These are phyloP conservation scores for Zygothrica quintamaculata DNA, from an alignment of 2,888 invertebrate species.

Conservation along the genomic window DNA sequence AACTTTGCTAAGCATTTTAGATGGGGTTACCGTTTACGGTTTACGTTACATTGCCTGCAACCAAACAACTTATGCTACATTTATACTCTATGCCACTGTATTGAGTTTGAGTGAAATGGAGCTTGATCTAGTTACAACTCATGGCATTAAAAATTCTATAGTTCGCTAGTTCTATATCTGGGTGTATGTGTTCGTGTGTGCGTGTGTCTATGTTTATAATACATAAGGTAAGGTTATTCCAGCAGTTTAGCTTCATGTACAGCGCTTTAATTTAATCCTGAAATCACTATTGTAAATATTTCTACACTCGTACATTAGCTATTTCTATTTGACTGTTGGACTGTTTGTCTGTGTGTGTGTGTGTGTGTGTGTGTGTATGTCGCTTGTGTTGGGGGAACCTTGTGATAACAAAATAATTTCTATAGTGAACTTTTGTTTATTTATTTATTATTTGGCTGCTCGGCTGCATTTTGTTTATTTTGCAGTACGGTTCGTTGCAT, in stretches of 20 bases:
- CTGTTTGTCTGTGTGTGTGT: no score
- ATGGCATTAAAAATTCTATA: neutral
- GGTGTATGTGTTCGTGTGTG: no score
- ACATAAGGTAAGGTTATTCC: no score
- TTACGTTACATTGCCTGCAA: slow-evolving; percentile 9
- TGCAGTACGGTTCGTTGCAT: slow-evolving; percentile 11
- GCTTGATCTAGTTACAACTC: slow-evolving; percentile 52
- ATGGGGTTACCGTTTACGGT: neutral
- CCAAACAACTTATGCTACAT: no score
- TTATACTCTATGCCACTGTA: no score
- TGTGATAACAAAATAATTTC: slow-evolving; percentile 68
- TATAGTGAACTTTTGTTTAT: slow-evolving; percentile 57
- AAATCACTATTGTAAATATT: slow-evolving; percentile 26
- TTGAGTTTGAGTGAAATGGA: slow-evolving; percentile 39
- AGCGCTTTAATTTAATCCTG: slow-evolving; percentile 6
- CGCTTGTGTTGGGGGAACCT: slow-evolving; percentile 44
- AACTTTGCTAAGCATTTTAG: slow-evolving; percentile 39
- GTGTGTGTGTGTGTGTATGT: no score
- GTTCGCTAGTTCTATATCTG: no score
- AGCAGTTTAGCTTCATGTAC: neutral
- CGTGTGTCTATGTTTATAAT: no score
- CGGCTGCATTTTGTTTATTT: slow-evolving; percentile 34
- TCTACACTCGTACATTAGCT: neutral
- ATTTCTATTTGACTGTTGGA: neutral
- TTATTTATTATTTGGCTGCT: slow-evolving; percentile 48